These are phyloP conservation scores for Typhlichthys subterraneus DNA, from an alignment of 2,797 vertebrate species.

Conservation along the genomic window DNA sequence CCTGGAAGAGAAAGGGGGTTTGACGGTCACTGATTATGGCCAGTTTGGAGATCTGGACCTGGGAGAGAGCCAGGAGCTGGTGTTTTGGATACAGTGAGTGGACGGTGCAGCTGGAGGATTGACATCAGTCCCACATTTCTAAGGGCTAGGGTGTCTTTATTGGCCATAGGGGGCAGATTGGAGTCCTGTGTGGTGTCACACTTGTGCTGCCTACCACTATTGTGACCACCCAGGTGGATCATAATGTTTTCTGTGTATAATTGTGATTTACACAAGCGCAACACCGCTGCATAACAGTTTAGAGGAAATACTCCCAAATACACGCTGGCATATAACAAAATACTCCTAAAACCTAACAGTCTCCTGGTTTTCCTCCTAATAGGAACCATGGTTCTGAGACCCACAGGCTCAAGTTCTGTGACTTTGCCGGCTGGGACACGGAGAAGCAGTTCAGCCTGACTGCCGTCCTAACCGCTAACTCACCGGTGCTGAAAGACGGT, in stretches of 20 bases:
- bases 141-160: too few species aligned
- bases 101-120: background rate
- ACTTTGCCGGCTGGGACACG: conserved; percentile 90
- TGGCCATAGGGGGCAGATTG: too few species aligned
- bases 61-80: conserved; percentile 74
- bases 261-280: too few species aligned
- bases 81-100: conserved; percentile 90
- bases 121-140: background rate
- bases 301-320: too few species aligned
- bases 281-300: too few species aligned
- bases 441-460: conserved; percentile 82
- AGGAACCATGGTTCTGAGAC: conserved; percentile 85
- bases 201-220: too few species aligned
- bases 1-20: conserved; percentile 82
- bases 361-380: conserved; percentile 25
- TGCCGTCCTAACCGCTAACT: conserved; percentile 26
- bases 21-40: conserved; percentile 81
- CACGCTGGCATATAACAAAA: too few species aligned
- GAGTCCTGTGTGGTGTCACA: too few species aligned
- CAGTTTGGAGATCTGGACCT: conserved; percentile 83
- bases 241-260: too few species aligned
- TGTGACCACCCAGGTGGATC: too few species aligned
- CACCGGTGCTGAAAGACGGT: background rate
- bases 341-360: too few species aligned
- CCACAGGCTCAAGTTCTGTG: conserved; percentile 83